Conservation (phyloP, 2,888 invertebrate genomes). For the Chrysolina oricalcia region DNA sequence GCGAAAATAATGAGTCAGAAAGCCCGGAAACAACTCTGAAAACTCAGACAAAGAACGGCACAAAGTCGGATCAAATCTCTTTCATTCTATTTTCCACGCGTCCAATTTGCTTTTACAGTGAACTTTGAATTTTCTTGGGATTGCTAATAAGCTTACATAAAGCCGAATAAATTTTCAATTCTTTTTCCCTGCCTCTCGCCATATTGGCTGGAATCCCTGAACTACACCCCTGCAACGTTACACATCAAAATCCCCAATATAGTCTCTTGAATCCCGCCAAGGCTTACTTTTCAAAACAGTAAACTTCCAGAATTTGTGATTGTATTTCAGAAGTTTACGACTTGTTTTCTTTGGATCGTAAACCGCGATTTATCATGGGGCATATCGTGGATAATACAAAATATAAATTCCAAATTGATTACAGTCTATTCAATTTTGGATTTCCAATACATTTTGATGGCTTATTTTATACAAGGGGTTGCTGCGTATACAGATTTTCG, state of each 20-base stretch:
- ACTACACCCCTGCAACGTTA: conserved; percentile 34
- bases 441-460: not conserved
- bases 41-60: not conserved
- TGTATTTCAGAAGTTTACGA: conserved; percentile 40
- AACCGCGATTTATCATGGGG: conserved; percentile 34
- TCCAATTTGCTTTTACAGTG: conserved; percentile 37
- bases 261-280: conserved; percentile 41
- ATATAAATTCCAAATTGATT: conserved; percentile 45
- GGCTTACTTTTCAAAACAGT: conserved; percentile 44
- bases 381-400: conserved; percentile 33
- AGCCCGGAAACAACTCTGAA: not conserved
- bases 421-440: conserved; percentile 26
- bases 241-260: conserved; percentile 46
- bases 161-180: conserved; percentile 14
- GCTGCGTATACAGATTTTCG: not conserved
- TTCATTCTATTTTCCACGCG: conserved; percentile 11
- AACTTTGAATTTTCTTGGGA: conserved; percentile 30
- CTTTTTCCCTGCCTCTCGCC: not conserved
- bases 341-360: conserved; percentile 45
- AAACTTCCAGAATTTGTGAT: conserved; percentile 44
- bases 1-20: not conserved
- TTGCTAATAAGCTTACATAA: conserved; percentile 29
- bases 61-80: not conserved
- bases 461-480: not conserved
- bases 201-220: conserved; percentile 7